Evolutionary conservation across 2,888 invertebrate genomes (phyloP).

Genomic region (Sinhomidia bicolor): DNA sequence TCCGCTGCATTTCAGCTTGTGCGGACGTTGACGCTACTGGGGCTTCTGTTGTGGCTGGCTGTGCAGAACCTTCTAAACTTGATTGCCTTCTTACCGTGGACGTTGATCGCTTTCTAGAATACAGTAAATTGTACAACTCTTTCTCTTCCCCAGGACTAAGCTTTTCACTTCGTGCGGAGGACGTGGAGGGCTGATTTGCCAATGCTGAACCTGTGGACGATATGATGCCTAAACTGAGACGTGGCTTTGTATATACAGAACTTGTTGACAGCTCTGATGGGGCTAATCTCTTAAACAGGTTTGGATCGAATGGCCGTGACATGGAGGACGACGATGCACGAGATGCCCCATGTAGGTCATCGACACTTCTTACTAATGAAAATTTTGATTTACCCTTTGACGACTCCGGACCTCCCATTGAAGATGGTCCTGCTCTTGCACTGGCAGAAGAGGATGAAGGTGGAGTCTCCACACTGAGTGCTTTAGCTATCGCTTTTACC

Average conservation of each 20-base stretch:
- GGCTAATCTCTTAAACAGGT: slow-evolving; percentile 48
- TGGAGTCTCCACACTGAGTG: slow-evolving; percentile 79
- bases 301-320: slow-evolving; percentile 31
- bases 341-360: slow-evolving; percentile 69
- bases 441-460: slow-evolving; percentile 15
- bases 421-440: slow-evolving; percentile 17
- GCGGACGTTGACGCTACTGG: slow-evolving; percentile 25
- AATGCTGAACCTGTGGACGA: neutral
- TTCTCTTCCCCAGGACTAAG: slow-evolving; percentile 77
- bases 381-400: slow-evolving; percentile 10
- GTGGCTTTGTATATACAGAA: slow-evolving; percentile 46
- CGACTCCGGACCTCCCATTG: slow-evolving; percentile 6
- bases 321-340: slow-evolving; percentile 40
- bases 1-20: slow-evolving; percentile 37
- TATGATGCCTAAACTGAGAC: slow-evolving; percentile 68
- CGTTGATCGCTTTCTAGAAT: slow-evolving; percentile 70
- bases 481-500: slow-evolving; percentile 79
- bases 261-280: slow-evolving; percentile 52
- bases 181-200: slow-evolving; percentile 34
- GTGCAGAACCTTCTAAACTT: slow-evolving; percentile 77
- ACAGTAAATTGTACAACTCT: slow-evolving; percentile 74
- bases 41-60: slow-evolving; percentile 17
- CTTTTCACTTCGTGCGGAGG: slow-evolving; percentile 41
- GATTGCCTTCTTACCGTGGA: slow-evolving; percentile 75
- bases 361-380: slow-evolving; percentile 74